phyloP scores from a whole-genome alignment of 2,797 vertebrate genomes.

The Pyrocephalus nanus region DNA sequence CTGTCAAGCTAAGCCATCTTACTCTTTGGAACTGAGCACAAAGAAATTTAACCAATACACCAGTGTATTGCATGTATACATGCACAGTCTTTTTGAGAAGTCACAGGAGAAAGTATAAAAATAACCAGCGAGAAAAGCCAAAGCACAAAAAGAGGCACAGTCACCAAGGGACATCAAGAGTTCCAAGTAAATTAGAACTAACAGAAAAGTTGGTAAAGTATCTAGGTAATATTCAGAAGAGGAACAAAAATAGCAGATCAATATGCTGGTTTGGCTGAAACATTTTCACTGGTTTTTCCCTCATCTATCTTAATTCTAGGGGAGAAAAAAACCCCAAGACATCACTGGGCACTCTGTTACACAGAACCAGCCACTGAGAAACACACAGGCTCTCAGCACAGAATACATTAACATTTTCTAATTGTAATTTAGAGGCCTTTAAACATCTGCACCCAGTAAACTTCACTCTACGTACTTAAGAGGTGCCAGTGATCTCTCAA shows the following conservation, averaged over 20 bases:
- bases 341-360: neutral
- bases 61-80: neutral
- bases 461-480: neutral
- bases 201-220: neutral
- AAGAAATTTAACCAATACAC: neutral
- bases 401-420: neutral
- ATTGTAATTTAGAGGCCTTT: neutral
- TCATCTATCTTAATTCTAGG: neutral
- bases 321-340: neutral
- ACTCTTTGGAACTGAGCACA: neutral
- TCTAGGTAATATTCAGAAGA: neutral
- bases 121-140: neutral
- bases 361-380: neutral
- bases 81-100: neutral
- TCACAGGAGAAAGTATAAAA: neutral
- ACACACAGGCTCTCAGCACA: neutral
- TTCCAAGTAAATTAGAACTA: neutral
- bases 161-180: neutral
- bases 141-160: neutral
- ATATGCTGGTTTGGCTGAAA: neutral
- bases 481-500: neutral
- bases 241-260: rapidly evolving
- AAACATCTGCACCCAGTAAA: neutral
- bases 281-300: neutral
- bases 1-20: neutral